Base-by-base conservation (phyloP, 2,113 vertebrate genomes). In the Helogale parvula region DNA sequence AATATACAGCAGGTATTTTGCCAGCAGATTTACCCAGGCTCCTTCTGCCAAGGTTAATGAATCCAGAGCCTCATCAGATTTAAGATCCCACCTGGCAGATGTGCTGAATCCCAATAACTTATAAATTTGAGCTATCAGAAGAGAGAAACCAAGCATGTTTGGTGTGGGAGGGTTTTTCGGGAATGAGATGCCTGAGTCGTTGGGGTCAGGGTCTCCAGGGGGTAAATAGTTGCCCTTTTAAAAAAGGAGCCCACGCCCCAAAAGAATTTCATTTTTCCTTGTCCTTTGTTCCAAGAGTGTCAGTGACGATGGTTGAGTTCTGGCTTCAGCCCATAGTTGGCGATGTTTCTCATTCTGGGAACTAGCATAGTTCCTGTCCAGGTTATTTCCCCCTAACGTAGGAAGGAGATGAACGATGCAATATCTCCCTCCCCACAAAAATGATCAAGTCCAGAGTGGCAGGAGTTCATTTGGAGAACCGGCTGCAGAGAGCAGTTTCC, bases 61-160 rank as follows among this genome's bases (percentile, higher is more conserved):
- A 47, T 94, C 93, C 88, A 88, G 35, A 93, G 57, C 23, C 88
- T 84, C 57, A n/a, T 96, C 76, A 93, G 93, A 88, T 84, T 97
- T 95, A 92, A 97, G 50, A 94, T 84, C 76, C 71, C 96, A 68
- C 50, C 81, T 88, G 45, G 88, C 25, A 95, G 93, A 60, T 45
- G 8, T 41, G 27, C 74, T 84, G 84, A 88, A 60, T 94, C 85
- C 85, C 66, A 77, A 21, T 47, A 95, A 65, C 33, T 71, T 90
- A 87, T 6, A 86, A 7, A 31, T 79, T 38, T 66, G 50, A 79
- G 76, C 66, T 83, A 29, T 60, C 2, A 19, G 84, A 72, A 35
- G 77, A 5, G 65, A 60, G 90, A 88, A 80, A 90, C 88, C 35
- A 89, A 94, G 80, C 17, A 54, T 65, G 8, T 41, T 47, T n/a